Evolutionary conservation across 2,797 vertebrate genomes (phyloP).

Genomic region (Vespertilio murinus): DNA sequence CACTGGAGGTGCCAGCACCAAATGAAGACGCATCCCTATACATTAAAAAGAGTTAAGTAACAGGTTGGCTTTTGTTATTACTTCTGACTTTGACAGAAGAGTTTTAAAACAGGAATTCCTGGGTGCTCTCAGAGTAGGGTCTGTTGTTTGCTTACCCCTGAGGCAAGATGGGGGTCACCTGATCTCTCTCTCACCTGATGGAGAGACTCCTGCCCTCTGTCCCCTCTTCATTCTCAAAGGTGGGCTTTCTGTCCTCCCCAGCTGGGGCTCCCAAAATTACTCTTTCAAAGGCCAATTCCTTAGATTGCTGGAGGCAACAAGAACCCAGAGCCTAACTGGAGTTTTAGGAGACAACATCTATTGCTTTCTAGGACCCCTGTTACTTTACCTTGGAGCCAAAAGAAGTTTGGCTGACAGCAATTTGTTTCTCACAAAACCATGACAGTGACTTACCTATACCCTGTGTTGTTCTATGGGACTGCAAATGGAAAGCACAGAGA

Average conservation of each 20-base stretch:
- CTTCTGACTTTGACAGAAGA: not conserved
- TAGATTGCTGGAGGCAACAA: not conserved
- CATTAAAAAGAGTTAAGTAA: not conserved
- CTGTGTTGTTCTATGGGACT: not conserved
- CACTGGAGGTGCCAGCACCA: accelerated
- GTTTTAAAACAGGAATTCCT: not conserved
- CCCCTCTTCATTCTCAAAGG: not conserved
- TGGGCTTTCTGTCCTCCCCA: not conserved
- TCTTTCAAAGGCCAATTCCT: not conserved
- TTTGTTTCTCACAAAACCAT: not conserved
- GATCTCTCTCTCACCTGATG: not conserved
- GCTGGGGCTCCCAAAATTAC: accelerated
- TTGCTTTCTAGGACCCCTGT: not conserved
- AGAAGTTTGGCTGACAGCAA: not conserved
- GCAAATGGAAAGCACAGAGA: not conserved
- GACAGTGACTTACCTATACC: not conserved
- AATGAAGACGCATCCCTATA: accelerated
- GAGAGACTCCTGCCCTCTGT: not conserved
- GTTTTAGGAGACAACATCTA: not conserved
- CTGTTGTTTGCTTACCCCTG: not conserved
- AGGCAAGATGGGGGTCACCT: not conserved
- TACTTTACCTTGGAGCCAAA: not conserved
- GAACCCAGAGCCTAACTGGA: not conserved
- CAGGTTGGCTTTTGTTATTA: not conserved
- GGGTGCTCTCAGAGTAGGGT: not conserved